Evolutionary conservation across 1,140 invertebrate species (phyloP), one percentile per base, ranked within the genome.

Genomic region (Venturia canescens): DNA sequence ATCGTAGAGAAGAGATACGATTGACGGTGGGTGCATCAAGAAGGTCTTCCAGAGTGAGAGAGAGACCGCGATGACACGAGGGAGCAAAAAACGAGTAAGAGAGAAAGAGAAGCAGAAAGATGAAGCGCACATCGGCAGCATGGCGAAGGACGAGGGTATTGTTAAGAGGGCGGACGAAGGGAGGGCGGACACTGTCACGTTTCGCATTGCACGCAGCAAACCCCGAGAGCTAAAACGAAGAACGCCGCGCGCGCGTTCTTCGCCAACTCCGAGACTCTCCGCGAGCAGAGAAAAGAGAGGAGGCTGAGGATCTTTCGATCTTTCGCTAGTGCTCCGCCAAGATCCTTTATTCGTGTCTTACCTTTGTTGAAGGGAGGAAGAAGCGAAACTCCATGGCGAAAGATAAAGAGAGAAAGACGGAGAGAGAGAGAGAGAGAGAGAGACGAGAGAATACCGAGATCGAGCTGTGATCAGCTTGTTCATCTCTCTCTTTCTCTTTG

Each of bases 131-230:
- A 69, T 44, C n/a, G 77, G 34, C 29, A 69, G 66, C 29, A 29
- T 69, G 66, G 53, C 50, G 83, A 74, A 84, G 80, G 60, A 80
- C 67, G 79, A 81, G 78, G 83, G 83, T 79, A 82, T 82, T 87
- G 87, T 88, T 87, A 87, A 82, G 84, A 84, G 85, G 85, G 84
- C 84, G 84, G 86, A 84, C 77, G 87, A 86, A 86, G 85, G 87
- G 86, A 84, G 84, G 84, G 80, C 81, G 80, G 85, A 84, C 81
- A 87, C 84, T 89, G 89, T 90, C 89, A 90, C 89, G 88, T 90
- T 86, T 90, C 87, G 86, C 87, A 90, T 90, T 89, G 88, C 89
- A 90, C 89, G 89, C 89, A 90, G 86, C 84, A 83, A 79, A 57
- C 50, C 76, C 80, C 26, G 77, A 63, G 60, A 69, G 66, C 66